A percentile compares a stretch with the other conserved stretches of the same genome.
Evolutionary conservation across 92 coral and sea anemone species (phyloP).

Genomic region (Zoanthus sansibaricus): DNA sequence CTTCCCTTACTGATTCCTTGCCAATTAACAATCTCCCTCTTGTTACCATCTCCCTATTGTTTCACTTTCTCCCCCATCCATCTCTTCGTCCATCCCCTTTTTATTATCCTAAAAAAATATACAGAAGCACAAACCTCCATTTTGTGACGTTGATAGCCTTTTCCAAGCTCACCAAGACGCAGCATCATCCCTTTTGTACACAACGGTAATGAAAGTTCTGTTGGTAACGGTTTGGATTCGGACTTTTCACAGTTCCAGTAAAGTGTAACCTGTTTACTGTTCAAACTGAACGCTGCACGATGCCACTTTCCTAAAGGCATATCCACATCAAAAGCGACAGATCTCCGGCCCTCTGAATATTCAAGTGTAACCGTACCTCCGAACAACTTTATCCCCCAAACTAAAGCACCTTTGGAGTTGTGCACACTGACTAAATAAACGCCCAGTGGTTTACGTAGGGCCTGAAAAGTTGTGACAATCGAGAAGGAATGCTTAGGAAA

Average conservation of each 20-base stretch:
- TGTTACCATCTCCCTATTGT: not conserved
- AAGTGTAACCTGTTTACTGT: slow-evolving; percentile 69
- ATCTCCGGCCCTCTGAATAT: slow-evolving; percentile 53
- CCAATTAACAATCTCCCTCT: too few species aligned
- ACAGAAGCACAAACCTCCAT: slow-evolving; percentile 52
- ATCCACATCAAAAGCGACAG: slow-evolving; percentile 76
- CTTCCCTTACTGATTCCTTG: not conserved
- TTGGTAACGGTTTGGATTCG: slow-evolving; percentile 68
- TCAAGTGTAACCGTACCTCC: slow-evolving; percentile 69
- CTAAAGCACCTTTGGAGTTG: slow-evolving; percentile 58
- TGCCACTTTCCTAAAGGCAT: slow-evolving; percentile 77
- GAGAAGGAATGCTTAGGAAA: slow-evolving; percentile 81
- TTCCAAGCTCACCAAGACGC: slow-evolving; percentile 68
- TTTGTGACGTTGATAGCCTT: slow-evolving; percentile 40
- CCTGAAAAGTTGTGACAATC: slow-evolving; percentile 69
- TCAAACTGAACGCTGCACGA: slow-evolving; percentile 83
- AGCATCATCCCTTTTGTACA: slow-evolving; percentile 65
- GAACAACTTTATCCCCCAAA: slow-evolving; percentile 70
- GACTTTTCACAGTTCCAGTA: slow-evolving; percentile 86
- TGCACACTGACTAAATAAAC: slow-evolving; percentile 75
- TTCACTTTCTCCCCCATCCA: not conserved
- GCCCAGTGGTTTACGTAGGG: slow-evolving; percentile 56
- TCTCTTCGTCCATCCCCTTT: not conserved
- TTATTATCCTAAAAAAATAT: too few species aligned
- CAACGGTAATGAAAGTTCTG: slow-evolving; percentile 64